Percentiles rank a stretch among this genome's conserved stretches.
phyloP scores from a whole-genome alignment of 64 coral and sea anemone species.

The Hydrozoanthus tunicans region DNA sequence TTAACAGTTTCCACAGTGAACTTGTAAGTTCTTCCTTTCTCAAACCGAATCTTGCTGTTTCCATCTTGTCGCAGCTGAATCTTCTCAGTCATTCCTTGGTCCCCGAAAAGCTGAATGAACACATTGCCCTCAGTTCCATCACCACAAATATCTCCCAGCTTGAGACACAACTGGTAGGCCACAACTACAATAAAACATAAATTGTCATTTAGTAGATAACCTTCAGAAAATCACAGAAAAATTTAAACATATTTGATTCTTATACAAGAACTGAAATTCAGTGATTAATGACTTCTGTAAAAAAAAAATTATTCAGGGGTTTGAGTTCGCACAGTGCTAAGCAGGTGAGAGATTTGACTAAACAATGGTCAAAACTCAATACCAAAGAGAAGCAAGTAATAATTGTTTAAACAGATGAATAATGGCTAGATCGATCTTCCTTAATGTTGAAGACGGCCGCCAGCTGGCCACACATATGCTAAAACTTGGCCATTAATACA shows the following conservation, averaged over 20 bases:
- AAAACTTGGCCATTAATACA: too few species aligned
- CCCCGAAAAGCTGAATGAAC: slow-evolving; percentile 92
- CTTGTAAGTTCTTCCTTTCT: slow-evolving; percentile 96
- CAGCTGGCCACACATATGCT: too few species aligned
- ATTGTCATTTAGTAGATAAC: neutral
- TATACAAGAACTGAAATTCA: too few species aligned
- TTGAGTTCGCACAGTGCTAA: too few species aligned
- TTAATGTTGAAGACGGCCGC: too few species aligned
- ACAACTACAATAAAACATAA: slow-evolving; percentile 61
- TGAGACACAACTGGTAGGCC: slow-evolving; percentile 97
- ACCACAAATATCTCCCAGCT: slow-evolving; percentile 87
- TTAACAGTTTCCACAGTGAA: slow-evolving; percentile 93
- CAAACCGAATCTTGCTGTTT: slow-evolving; percentile 89
- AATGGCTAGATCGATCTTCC: too few species aligned
- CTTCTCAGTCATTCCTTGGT: slow-evolving; percentile 93
- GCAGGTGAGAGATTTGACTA: neutral
- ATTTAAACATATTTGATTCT: neutral
- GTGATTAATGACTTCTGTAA: too few species aligned
- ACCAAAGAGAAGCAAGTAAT: neutral
- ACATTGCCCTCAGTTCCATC: slow-evolving; percentile 93
- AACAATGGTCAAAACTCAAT: neutral
- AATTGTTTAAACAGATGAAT: too few species aligned
- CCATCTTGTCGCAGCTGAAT: slow-evolving; percentile 91
- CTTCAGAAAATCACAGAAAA: neutral
- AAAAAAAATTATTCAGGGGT: too few species aligned